Evolutionary conservation across 1,140 invertebrate genomes (phyloP).

Genomic region (Acromyrmex echinatior): DNA sequence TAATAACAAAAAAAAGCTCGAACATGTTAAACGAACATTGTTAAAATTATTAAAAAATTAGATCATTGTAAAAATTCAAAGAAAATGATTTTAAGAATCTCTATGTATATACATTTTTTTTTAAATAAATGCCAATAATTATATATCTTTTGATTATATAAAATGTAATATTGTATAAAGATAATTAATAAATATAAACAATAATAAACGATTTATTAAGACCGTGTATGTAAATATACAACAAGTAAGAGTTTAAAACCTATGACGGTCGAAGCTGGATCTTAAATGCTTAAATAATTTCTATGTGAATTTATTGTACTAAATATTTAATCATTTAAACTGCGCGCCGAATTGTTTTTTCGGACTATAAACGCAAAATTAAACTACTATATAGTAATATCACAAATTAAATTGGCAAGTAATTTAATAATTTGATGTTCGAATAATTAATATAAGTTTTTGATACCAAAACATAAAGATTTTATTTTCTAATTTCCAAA

Average conservation of each 20-base stretch:
- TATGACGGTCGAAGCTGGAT: no score
- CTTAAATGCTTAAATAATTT: no score
- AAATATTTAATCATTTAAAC: no score
- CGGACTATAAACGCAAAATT: no score
- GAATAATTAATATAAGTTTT: neutral
- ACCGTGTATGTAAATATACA: no score
- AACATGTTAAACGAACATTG: neutral
- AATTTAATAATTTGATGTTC: no score
- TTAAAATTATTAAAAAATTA: constrained; percentile 1
- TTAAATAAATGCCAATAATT: neutral
- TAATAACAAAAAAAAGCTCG: neutral
- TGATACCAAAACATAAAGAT: neutral
- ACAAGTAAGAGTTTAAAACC: no score
- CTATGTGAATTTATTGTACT: no score
- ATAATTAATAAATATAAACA: neutral
- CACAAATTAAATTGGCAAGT: no score
- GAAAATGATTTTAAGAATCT: neutral
- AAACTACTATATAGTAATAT: no score
- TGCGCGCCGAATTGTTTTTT: no score
- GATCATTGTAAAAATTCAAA: neutral
- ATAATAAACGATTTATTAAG: no score
- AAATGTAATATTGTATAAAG: neutral
- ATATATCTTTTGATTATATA: neutral
- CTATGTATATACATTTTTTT: neutral
- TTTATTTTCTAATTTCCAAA: neutral